Percentiles rank a stretch among this genome's conserved stretches.
These are phyloP conservation scores for Hypothenemus hampei DNA, from an alignment of 1,140 invertebrate genomes.

Conservation along the genomic window DNA sequence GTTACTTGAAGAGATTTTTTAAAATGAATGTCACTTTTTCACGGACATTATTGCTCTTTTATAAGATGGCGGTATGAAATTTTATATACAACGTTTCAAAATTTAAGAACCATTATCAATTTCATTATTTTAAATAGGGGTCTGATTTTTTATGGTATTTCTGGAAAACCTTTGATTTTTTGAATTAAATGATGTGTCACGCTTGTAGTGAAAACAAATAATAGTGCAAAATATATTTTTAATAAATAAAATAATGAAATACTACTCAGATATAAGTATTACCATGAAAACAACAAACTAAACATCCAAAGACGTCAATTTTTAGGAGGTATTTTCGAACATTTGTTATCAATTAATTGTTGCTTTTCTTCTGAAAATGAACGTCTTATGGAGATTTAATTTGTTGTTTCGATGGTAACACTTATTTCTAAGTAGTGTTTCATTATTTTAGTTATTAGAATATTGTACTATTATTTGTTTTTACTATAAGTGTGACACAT, in stretches of 20 bases:
- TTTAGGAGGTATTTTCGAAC: no score
- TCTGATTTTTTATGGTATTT: no score
- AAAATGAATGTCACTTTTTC: not conserved
- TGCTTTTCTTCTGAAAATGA: not conserved
- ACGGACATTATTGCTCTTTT: not conserved
- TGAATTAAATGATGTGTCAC: no score
- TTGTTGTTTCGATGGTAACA: not conserved
- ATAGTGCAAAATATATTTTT: no score
- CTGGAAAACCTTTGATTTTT: no score
- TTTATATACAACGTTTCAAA: not conserved
- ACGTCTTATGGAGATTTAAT: not conserved
- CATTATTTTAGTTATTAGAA: not conserved
- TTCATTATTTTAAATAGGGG: not conserved
- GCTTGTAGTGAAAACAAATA: no score
- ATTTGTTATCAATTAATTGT: no score
- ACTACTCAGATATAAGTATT: no score
- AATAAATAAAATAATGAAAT: no score
- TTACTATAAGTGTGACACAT: not conserved
- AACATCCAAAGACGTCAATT: no score
- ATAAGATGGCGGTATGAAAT: not conserved
- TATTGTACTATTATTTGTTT: no score
- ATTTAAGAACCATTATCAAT: not conserved
- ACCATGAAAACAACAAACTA: no score
- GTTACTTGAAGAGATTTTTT: not conserved
- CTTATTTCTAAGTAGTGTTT: not conserved